phyloP scores from a whole-genome alignment of 2,113 vertebrate species.

The Corythornis vintsioides region DNA sequence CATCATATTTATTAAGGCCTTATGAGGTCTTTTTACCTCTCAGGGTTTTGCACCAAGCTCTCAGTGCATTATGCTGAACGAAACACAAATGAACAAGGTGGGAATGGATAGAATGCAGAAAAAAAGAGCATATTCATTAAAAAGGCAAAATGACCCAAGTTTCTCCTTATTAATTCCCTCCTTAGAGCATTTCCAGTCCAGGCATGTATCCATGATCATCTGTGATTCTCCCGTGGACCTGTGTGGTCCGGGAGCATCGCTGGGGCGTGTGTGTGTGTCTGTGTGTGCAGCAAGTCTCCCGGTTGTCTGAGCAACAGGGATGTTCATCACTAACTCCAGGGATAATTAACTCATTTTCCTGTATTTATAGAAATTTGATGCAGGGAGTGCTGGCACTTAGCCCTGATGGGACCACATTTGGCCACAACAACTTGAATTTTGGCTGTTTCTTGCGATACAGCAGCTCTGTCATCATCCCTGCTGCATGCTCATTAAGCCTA shows the following conservation, averaged over 20 bases:
- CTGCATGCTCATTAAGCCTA: slow-evolving; percentile 21
- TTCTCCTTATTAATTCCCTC: neutral
- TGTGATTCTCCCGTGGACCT: neutral
- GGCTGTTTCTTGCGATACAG: neutral
- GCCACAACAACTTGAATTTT: neutral
- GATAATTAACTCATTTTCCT: slow-evolving; percentile 60
- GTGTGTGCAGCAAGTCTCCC: neutral
- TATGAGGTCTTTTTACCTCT: neutral
- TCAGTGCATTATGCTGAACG: neutral
- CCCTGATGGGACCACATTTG: neutral
- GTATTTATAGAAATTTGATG: slow-evolving; percentile 34
- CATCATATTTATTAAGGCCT: neutral
- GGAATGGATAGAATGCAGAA: neutral
- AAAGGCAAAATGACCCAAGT: neutral
- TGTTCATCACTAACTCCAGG: neutral
- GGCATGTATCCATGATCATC: neutral
- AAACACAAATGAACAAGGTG: neutral
- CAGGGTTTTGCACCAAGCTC: neutral
- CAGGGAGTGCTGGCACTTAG: neutral
- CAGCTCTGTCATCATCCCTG: neutral
- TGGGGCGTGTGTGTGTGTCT: neutral
- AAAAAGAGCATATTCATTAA: neutral
- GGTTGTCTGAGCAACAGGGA: slow-evolving; percentile 62
- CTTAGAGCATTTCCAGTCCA: neutral
- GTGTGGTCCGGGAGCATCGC: neutral